Percentiles rank a stretch among this genome's conserved stretches.
Evolutionary conservation across 64 coral and sea anemone genomes (phyloP).

Genomic region (Hydrozoanthus tunicans): DNA sequence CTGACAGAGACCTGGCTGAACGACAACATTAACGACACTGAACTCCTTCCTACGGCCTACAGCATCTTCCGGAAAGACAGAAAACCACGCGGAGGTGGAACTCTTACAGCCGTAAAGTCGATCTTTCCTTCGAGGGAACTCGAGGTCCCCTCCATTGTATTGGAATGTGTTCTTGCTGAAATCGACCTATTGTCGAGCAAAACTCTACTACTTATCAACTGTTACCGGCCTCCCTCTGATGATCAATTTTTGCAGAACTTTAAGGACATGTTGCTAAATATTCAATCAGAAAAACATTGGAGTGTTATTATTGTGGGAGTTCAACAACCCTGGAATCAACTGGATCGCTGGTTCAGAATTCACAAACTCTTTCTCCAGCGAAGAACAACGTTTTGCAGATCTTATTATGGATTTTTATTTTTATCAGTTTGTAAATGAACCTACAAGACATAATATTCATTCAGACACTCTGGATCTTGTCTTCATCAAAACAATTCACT

Average conservation of each 20-base stretch:
- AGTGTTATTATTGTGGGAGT: constrained; percentile 33
- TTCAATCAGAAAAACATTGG: constrained; percentile 1
- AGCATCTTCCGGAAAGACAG: constrained; percentile 41
- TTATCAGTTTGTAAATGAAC: constrained; percentile 64
- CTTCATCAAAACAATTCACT: background rate
- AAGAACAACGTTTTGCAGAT: constrained; percentile 55
- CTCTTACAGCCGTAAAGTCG: constrained; percentile 18
- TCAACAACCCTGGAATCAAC: constrained; percentile 47
- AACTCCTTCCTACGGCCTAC: constrained; percentile 22
- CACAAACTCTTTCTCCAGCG: constrained; percentile 47
- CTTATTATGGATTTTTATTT: constrained; percentile 58
- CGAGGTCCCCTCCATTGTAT: background rate
- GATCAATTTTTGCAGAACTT: constrained; percentile 33
- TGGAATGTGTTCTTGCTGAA: constrained; percentile 40
- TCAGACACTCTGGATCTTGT: constrained; percentile 42
- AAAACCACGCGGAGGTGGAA: constrained; percentile 10
- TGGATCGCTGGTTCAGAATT: constrained; percentile 50
- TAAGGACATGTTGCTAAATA: background rate
- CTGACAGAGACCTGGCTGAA: constrained; percentile 57
- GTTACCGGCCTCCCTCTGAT: constrained; percentile 28
- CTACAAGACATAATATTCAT: constrained; percentile 25
- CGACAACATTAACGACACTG: background rate
- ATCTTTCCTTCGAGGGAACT: constrained; percentile 7
- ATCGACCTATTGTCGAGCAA: constrained; percentile 8
- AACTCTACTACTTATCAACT: constrained; percentile 42